Conservation (phyloP, 2,113 vertebrate species). For the Ptilonorhynchus violaceus region DNA sequence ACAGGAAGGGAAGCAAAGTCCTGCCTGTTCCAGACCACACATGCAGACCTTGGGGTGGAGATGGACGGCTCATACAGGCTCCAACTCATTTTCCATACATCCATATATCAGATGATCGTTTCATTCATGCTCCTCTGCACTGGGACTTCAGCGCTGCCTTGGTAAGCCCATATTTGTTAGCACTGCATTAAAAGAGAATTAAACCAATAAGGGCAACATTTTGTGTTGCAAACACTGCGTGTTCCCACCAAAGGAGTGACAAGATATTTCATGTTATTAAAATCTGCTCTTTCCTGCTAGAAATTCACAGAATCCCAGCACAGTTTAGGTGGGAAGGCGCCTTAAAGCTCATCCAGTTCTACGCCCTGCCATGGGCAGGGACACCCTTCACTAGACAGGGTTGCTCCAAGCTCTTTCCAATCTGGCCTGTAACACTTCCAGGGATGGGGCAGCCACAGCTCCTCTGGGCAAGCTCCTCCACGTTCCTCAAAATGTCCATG, state of each 20-base stretch:
- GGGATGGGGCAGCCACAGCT: neutral
- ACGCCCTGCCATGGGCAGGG: neutral
- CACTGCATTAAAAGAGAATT: neutral
- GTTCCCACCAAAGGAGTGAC: neutral
- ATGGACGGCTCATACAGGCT: neutral
- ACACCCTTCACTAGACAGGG: neutral
- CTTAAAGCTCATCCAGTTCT: neutral
- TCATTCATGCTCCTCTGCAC: neutral
- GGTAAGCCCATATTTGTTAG: neutral
- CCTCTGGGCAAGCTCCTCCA: neutral
- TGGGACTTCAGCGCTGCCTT: neutral
- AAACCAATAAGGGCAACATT: neutral
- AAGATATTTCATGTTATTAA: neutral
- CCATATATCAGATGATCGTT: accelerated
- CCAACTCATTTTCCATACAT: neutral
- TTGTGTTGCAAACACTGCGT: neutral
- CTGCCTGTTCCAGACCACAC: neutral
- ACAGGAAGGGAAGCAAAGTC: neutral
- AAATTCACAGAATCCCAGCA: neutral
- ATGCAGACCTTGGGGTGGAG: neutral
- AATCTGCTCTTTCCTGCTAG: neutral
- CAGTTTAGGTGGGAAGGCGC: neutral
- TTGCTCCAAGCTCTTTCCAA: accelerated
- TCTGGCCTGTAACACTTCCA: neutral
- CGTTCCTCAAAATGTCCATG: neutral